A percentile compares a stretch with the other conserved stretches of the same genome.
Conservation (phyloP, 2,113 vertebrate genomes). For the Oreotragus oreotragus region DNA sequence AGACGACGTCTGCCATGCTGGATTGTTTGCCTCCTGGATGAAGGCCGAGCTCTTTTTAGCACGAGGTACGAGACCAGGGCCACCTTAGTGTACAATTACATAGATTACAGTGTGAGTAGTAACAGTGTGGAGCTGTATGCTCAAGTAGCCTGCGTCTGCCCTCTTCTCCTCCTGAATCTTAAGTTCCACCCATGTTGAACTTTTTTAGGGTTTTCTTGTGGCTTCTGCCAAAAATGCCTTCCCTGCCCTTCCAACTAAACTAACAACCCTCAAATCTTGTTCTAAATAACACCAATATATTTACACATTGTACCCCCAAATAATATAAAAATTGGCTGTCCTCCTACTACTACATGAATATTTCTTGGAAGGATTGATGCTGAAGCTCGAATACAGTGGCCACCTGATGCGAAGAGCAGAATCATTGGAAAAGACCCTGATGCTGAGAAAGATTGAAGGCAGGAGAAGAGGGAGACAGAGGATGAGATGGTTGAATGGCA, state of each 20-base stretch:
- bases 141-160: background rate
- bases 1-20: background rate
- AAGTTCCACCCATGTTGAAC: background rate
- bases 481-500: background rate
- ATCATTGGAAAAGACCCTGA: background rate
- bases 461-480: background rate
- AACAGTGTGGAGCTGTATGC: background rate
- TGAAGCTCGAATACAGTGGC: background rate
- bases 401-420: background rate
- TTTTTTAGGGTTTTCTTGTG: background rate
- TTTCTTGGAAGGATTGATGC: background rate
- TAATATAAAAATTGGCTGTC: background rate
- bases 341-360: background rate
- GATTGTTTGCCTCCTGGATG: background rate
- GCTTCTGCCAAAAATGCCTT: background rate
- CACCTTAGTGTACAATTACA: background rate
- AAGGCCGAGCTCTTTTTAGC: background rate
- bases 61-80: fast-evolving
- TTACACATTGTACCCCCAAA: background rate
- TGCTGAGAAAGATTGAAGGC: background rate
- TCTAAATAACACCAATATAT: background rate
- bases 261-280: background rate
- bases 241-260: background rate
- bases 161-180: background rate
- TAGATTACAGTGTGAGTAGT: background rate